Base-by-base conservation (phyloP, 2,113 vertebrate species). In the Nothoprocta perdicaria region DNA sequence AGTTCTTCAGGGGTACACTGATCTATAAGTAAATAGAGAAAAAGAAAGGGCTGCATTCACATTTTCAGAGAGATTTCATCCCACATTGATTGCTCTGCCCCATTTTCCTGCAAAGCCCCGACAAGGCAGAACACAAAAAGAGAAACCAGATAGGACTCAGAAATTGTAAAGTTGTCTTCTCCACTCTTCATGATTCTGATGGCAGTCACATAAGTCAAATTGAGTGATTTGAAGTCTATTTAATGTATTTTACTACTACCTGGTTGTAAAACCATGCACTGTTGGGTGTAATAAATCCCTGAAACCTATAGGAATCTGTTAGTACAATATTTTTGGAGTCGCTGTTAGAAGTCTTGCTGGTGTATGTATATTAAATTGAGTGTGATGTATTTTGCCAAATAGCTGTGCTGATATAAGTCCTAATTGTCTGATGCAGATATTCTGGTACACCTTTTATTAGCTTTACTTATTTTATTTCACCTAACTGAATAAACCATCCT, bases 51-150 rank as follows among this genome's bases (percentile, higher is more conserved):
- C 58, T 73, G 57, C 75, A 91, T 86, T 87, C 55, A 93, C 58
- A 21, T 90, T 96, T 95, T 86, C 2, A 12, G 80, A 65, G 92
- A 83, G 85, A 89, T 95, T 95, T 94, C 82, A 63, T 82, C 81
- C 61, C 74, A 62, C 46, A 50, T 92, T 79, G 63, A 93, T 87
- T 61, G 63, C 83, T 86, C 74, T 95, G n/a, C 61, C 65, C 55
- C 14, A 15, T 93, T 95, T 95, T 92, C 88, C 86, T 95, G 57
- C 77, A 27, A 72, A 55, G 55, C n/a, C 79, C 48, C 19, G 40
- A 48, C 43, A 52, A 50, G 80, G 77, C 69, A 91, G 71, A 74
- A 83, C 43, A 53, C 40, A 16, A 83, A 75, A 46, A 41, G n/a
- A 48, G 86, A 72, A 88, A 16, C 71, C 86, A 53, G 52, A 26